Base-by-base conservation (phyloP, 2,888 invertebrate genomes). In the Pollenia labialis region DNA sequence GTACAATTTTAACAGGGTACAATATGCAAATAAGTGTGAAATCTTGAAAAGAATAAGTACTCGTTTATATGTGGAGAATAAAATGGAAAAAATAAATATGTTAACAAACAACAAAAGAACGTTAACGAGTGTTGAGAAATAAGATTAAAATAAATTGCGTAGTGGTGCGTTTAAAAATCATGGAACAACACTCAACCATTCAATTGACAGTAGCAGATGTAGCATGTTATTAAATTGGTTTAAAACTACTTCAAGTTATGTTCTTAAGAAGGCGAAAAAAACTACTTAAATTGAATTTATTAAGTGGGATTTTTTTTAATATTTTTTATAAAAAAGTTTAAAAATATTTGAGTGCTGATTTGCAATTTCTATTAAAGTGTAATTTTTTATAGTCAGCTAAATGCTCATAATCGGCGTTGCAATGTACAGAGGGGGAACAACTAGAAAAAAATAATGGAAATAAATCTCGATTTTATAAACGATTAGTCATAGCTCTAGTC, bases 101-200 rank as follows among this genome's bases (percentile, higher is more conserved):
- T 11, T 68, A 54, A 23, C 58, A 48, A 56, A 72, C 52, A 81
- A 81, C 85, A 77, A 81, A 75, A 77, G 76, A 40, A 54, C 52
- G 68, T 68, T 79, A 81, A 85, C 81, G 77, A 81, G 77, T 77
- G 60, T 81, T 81, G 52, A 77, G 75, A 72, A 81, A 81, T 64
- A 72, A 68, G 76, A 81, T 81, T 85, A 81, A 81, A 81, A 72
- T 68, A 44, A 60, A 50, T 32, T 44, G 42, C n/a, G n/a, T 16
- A 40, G 4, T 14, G 1, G 6, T 69, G 42, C 6, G 60, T 23
- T 66, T 46, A 10, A 12, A 11, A 44, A 64, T 16, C 12, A 18
- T 16, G 16, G n/a, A 9, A 44, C 42, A 56, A 71, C 44, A 72
- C 42, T 23, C 46, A 72, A 18, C n/a, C 75, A 52, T 7, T 62